Base-by-base conservation (phyloP, 1,140 invertebrate species). In the Drosophila navojoa region DNA sequence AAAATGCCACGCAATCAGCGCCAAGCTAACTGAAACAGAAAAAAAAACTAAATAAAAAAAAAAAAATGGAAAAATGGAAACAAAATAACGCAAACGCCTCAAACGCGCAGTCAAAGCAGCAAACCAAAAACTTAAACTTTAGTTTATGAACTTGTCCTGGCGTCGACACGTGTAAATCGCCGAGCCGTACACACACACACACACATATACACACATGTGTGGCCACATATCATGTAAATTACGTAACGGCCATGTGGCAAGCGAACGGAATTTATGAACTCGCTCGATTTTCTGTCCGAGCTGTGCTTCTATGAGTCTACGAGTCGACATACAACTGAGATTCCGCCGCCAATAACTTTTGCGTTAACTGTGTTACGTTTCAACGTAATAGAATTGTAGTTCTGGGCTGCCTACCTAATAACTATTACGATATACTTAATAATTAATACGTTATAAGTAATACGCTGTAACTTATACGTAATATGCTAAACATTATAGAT, bases 1-100 rank as follows among this genome's bases (percentile, higher is more conserved):
- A 80, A 89, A 84, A 89, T 89, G 79, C 84, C 79, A 89, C 85
- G 84, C 84, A 89, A 89, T 89, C 84, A 84, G 55, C 53, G 59
- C 32, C 70, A 60, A 52, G 19, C 40, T 35, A 29, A 38, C 25
- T 22, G 19, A 22, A 22, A 22, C 4, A 44, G 19, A 15, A 55
- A 47, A 57, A 19, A 66, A 11, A 32, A 64, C 47, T 29, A 29
- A 29, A 4, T 29, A 29, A 29, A 29, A 29, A 29, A 29, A 67
- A 44, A 62, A 45, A 62, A 64, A 38, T 19, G 19, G 19, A 15
- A 54, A 55, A 53, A 71, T 57, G 60, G 32, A 50, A 62, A 32
- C 32, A 49, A 32, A 35, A 19, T 10, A 52, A 52, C 47, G 22
- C 32, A 62, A 35, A 62, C 50, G 19, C 63, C 47, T 55, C 27